Evolutionary conservation across 2,888 invertebrate species (phyloP), one percentile per base, ranked within the genome.

Genomic region (Bombylius major): DNA sequence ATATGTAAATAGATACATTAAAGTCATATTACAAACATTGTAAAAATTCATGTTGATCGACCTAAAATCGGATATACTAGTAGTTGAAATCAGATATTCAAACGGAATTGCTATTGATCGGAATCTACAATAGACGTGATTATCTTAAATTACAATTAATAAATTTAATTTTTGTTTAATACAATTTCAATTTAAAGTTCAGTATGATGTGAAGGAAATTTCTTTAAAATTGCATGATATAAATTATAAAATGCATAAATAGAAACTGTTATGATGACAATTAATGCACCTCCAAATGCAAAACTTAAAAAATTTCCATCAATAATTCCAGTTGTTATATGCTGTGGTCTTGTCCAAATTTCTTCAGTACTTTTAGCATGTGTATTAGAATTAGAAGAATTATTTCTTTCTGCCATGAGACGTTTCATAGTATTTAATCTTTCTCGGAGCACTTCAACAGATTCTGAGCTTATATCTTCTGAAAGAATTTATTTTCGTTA

Each of bases 161-260:
- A 23, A 23, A 23, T 23, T 23, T 23, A 23, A 23, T 23, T 23
- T 23, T 23, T 3, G 23, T 23, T 23, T 1, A 23, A 2, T 23
- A 23, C 23, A 23, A 23, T 36, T 36, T 36, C 5, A 8, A 12
- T 65, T 82, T 84, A 90, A 67, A 90, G 74, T 73, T 90, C 90
- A 42, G 87, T 87, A 67, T 90, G 89, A 51, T 78, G 79, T 0
- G 87, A 83, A 0, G 88, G 87, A 65, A 90, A 90, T 71, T 88
- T 89, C 74, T 89, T 90, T 42, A 88, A 70, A 53, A 91, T 86
- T 14, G 89, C 88, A 65, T 82, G 78, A 67, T 86, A 88, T 0
- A 91, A 77, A 71, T 88, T 89, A 65, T 89, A 88, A 69, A 92
- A 92, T 1, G 91, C 90, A 66, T 90, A 90, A 2, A 86, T 78